Percentiles rank a stretch among this genome's conserved stretches.
Evolutionary conservation across 2,888 invertebrate genomes (phyloP).

Genomic region (Rhagium mordax): DNA sequence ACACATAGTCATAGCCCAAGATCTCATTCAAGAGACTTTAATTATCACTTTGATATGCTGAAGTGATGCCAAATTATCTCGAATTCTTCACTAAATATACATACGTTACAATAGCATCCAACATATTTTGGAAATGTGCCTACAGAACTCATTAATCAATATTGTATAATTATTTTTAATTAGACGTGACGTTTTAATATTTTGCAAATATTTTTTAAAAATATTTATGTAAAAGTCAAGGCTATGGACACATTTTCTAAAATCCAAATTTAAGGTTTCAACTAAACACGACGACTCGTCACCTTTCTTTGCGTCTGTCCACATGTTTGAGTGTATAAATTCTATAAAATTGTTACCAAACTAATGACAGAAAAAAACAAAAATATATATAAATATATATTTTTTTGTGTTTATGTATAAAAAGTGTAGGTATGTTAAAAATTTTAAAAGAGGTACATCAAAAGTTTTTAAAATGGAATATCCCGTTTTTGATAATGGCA

Average conservation of each 20-base stretch:
- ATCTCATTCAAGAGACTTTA: slow-evolving; percentile 46
- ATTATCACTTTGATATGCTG: slow-evolving; percentile 38
- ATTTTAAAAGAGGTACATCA: too few relatives aligned
- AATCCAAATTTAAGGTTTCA: neutral
- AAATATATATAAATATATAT: too few relatives aligned
- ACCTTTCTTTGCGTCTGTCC: too few relatives aligned
- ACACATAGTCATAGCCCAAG: slow-evolving; percentile 45
- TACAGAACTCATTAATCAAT: slow-evolving; percentile 20
- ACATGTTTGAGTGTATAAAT: too few relatives aligned
- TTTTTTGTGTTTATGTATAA: too few relatives aligned
- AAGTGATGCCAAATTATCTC: slow-evolving; percentile 42
- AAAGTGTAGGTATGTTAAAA: too few relatives aligned
- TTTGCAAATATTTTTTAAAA: neutral
- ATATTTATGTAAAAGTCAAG: slow-evolving; percentile 2
- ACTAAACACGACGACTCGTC: too few relatives aligned
- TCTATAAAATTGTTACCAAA: too few relatives aligned
- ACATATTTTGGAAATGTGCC: slow-evolving; percentile 24
- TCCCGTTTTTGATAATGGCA: too few relatives aligned
- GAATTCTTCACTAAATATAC: slow-evolving; percentile 12
- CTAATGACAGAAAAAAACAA: too few relatives aligned
- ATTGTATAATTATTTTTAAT: slow-evolving; percentile 12
- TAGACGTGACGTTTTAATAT: slow-evolving; percentile 1
- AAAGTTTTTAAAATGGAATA: too few relatives aligned
- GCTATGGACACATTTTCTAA: neutral
- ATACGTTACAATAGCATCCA: slow-evolving; percentile 14